phyloP scores from a whole-genome alignment of 1,140 invertebrate genomes.

The Dendrolimus kikuchii region DNA sequence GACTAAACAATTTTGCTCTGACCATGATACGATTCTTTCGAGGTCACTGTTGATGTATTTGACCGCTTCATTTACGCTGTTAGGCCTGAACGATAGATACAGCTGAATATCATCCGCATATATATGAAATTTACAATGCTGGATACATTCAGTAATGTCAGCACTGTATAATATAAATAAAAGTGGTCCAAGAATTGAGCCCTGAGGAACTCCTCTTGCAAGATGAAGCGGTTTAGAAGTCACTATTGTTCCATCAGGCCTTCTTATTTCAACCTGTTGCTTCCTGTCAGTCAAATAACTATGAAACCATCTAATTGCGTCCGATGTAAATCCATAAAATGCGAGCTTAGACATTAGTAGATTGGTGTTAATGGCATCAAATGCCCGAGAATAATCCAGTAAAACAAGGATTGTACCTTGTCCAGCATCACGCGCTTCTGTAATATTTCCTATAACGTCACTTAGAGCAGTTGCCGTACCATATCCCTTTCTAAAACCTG shows the following conservation, averaged over 20 bases:
- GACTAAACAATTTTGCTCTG: background rate
- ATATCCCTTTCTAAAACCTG: no score
- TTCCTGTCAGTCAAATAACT: constrained; percentile 2
- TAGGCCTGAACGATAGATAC: no score
- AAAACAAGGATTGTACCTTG: background rate
- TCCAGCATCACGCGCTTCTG: background rate
- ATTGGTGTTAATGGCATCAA: background rate
- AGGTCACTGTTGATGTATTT: no score
- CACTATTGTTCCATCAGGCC: background rate
- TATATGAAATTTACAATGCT: no score
- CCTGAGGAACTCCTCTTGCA: background rate
- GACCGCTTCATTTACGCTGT: no score
- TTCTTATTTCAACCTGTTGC: constrained; percentile 1
- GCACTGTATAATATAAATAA: constrained; percentile 5
- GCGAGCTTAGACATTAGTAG: constrained; percentile 1
- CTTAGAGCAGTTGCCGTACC: background rate
- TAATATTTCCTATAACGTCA: background rate
- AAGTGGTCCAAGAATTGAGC: constrained; percentile 4
- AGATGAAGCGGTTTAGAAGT: background rate
- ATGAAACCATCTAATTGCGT: constrained; percentile 2
- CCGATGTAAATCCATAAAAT: background rate
- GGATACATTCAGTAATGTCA: background rate
- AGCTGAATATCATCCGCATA: no score
- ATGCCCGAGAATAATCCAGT: background rate
- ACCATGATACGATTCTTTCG: background rate